These are phyloP conservation scores for Octomys mimax DNA, from an alignment of 2,797 vertebrate species.

Conservation along the genomic window DNA sequence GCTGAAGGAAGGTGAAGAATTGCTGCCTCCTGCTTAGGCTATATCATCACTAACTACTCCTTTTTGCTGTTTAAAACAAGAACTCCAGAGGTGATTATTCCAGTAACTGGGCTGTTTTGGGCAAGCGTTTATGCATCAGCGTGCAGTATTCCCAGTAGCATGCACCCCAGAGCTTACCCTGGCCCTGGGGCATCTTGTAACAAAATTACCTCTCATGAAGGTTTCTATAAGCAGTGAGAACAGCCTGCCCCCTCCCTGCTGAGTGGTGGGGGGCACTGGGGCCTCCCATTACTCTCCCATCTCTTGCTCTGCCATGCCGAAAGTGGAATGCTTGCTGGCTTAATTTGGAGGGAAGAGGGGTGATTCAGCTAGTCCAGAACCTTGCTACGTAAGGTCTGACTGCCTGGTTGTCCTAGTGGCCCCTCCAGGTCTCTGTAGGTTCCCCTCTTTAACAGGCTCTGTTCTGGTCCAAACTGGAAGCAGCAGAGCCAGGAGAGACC, in stretches of 20 bases:
- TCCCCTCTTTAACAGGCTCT: fast-evolving
- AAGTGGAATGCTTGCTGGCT: neutral
- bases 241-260: neutral
- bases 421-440: fast-evolving
- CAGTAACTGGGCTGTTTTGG: neutral
- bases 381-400: fast-evolving
- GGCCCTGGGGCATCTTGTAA: neutral
- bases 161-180: neutral
- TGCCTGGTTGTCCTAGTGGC: fast-evolving
- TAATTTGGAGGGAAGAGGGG: neutral
- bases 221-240: neutral
- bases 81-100: slow-evolving; percentile 12
- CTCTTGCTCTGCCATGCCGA: neutral
- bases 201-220: neutral
- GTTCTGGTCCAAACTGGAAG: neutral
- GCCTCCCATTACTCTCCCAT: neutral
- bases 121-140: neutral
- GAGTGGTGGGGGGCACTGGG: neutral
- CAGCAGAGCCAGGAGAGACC: fast-evolving
- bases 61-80: neutral
- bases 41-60: neutral
- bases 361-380: neutral
- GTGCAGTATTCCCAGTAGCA: neutral
- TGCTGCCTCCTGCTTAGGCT: neutral
- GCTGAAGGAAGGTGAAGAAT: neutral